phyloP scores from a whole-genome alignment of 2,888 invertebrate genomes.

The Thera obeliscata region DNA sequence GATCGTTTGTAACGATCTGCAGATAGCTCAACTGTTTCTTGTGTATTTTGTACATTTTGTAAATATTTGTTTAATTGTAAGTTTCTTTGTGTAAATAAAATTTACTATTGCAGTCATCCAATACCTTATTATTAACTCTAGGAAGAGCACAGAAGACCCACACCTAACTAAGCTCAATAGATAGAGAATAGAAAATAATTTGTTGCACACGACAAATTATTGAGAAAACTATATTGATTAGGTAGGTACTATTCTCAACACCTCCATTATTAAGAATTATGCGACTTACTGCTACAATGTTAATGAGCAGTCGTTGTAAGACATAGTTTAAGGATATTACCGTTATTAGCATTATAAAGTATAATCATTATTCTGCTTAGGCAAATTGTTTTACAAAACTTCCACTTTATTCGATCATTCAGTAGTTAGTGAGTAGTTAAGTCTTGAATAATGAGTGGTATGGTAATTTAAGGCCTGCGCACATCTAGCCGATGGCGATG shows the following conservation, averaged over 20 bases:
- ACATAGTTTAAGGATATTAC: constrained; percentile 22
- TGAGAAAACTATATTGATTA: neutral
- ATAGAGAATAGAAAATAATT: too few relatives aligned
- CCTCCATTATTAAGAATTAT: neutral
- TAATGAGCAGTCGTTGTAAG: constrained; percentile 21
- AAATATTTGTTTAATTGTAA: too few relatives aligned
- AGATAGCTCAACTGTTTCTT: too few relatives aligned
- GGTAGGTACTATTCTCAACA: neutral
- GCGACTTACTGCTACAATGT: constrained; percentile 9
- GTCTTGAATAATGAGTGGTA: constrained; percentile 44
- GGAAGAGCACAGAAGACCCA: too few relatives aligned
- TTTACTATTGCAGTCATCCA: too few relatives aligned
- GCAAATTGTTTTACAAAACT: constrained; percentile 36
- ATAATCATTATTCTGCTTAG: constrained; percentile 38
- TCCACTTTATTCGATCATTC: constrained; percentile 30
- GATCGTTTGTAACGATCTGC: too few relatives aligned
- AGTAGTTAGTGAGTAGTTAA: constrained; percentile 48
- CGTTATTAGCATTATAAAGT: constrained; percentile 28
- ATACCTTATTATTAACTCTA: too few relatives aligned
- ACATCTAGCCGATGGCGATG: too few relatives aligned
- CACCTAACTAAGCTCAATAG: too few relatives aligned
- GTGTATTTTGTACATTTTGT: too few relatives aligned
- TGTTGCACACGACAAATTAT: too few relatives aligned
- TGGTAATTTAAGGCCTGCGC: constrained; percentile 14
- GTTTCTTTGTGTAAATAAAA: too few relatives aligned